These are phyloP conservation scores for Triplophysa bombifrons DNA, from an alignment of 2,797 vertebrate species.

Conservation along the genomic window DNA sequence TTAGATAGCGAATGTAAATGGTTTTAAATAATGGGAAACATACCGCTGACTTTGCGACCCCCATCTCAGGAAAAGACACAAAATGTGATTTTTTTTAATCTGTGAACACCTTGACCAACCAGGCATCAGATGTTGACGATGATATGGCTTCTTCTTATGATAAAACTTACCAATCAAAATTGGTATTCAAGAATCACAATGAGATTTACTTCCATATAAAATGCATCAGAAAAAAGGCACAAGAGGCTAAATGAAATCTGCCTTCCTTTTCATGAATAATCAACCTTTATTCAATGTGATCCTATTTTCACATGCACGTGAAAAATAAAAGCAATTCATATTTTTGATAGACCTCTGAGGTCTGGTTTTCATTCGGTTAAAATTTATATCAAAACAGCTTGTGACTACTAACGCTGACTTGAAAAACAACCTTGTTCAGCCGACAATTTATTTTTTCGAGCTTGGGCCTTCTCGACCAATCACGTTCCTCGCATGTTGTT, in stretches of 20 bases:
- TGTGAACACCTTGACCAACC: neutral
- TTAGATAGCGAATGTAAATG: constrained; percentile 49
- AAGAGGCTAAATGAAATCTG: neutral
- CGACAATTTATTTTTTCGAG: no score
- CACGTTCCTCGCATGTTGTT: no score
- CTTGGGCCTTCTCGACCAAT: no score
- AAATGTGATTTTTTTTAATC: neutral
- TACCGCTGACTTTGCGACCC: constrained; percentile 30
- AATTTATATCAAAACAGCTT: neutral
- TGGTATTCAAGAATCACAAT: neutral
- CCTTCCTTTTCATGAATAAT: neutral
- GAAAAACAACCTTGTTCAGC: constrained; percentile 10
- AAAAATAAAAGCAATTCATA: neutral
- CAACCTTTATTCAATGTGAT: no score
- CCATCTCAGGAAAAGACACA: neutral
- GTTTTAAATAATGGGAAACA: constrained; percentile 50
- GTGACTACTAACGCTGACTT: neutral
- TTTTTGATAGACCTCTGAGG: no score
- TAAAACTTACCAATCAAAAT: neutral
- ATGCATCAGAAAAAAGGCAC: neutral
- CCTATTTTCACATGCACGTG: no score
- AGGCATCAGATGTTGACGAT: neutral
- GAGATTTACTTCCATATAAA: neutral
- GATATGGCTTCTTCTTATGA: neutral
- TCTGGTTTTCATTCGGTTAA: no score